Base-by-base conservation (phyloP, 1,140 invertebrate genomes). In the Meloidogyne floridensis region DNA sequence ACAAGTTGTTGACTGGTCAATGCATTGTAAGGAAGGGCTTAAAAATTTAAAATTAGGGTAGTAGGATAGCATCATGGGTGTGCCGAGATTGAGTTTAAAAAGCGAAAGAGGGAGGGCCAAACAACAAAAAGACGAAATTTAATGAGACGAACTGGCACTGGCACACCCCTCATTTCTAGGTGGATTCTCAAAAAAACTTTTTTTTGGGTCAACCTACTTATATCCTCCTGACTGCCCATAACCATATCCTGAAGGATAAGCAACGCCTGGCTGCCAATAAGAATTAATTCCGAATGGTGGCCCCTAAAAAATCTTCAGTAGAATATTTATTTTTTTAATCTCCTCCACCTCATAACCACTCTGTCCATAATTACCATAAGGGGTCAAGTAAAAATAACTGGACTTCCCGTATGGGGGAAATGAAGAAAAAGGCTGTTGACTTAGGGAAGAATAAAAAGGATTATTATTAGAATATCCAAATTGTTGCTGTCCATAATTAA, bases 251-350 rank as follows among this genome's bases (percentile, higher is more conserved):
- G 81, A 75, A 69, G 79, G 54, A 74, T 83, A 82, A 65, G 81
- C 69, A 18, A 82, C 11, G 6, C 81, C 81, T 32, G 81, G 81
- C 73, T 82, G 81, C 81, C 81, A 82, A 53, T 82, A 82, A 5
- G 81, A 43, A 72, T 72, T 82, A 10, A 51, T 56, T n/a, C 81
- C 81, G 11, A 69, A 71, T 10, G 59, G 18, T 6, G 81, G 81
- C 6, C 81, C 81, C 59, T 82, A 65, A 65, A 65, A 13, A 18
- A n/a, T 59, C n/a, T n/a, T n/a, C 7, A 65, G 6, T n/a, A 20
- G 15, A 65, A 15, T n/a, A 65, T n/a, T n/a, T n/a, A 5, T n/a
- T n/a, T 6, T 65, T 6, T 65, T 65, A n/a, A 15, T 65, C 15
- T 15, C n/a, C 4, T n/a, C n/a, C n/a, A 65, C 59, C 59, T 65